Evolutionary conservation across 1,140 invertebrate genomes (phyloP), one percentile per base, ranked within the genome.

Genomic region (Lordiphosa stackelbergi): DNA sequence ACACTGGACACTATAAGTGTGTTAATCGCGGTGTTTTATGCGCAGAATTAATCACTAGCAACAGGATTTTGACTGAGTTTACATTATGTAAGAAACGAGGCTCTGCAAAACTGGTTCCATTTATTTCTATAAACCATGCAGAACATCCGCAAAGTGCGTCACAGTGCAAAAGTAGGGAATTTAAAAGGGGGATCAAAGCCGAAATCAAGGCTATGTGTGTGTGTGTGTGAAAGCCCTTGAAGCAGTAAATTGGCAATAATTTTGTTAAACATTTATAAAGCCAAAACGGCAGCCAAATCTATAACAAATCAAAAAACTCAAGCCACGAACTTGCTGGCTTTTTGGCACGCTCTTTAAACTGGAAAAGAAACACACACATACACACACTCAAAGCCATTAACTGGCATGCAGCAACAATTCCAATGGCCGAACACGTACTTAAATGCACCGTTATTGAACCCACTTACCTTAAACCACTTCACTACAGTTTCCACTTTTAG

Each of bases 371-470:
- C 48, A 40, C 38, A 55, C 46, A 51, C 37, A 57, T n/a, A n/a
- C n/a, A n/a, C 41, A 28, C 7, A 11, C n/a, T 41, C n/a, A 5
- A 54, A 62, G 56, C 53, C 49, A 51, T 51, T 49, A 40, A 36
- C 54, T 53, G 40, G 43, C 13, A 41, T 9, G 4, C 13, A 37
- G 34, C 36, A 52, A 53, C 22, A 28, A 40, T 53, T 36, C 34
- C 47, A 13, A 46, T 35, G 35, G 12, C 38, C 52, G 42, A 43
- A 43, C 24, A 66, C 70, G 64, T 66, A 73, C 53, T 56, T 55
- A 52, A 75, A 83, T 83, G 77, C 75, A 81, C 75, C 77, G 75
- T 81, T 81, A 79, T 75, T 78, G 74, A 79, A 79, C 74, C 74
- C 70, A 78, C 60, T 69, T 78, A 59, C 46, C 59, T 34, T 55